Percentiles rank a stretch among this genome's conserved stretches.
Conservation (phyloP, 2,888 invertebrate species). For the Alloscopus bannaensis region DNA sequence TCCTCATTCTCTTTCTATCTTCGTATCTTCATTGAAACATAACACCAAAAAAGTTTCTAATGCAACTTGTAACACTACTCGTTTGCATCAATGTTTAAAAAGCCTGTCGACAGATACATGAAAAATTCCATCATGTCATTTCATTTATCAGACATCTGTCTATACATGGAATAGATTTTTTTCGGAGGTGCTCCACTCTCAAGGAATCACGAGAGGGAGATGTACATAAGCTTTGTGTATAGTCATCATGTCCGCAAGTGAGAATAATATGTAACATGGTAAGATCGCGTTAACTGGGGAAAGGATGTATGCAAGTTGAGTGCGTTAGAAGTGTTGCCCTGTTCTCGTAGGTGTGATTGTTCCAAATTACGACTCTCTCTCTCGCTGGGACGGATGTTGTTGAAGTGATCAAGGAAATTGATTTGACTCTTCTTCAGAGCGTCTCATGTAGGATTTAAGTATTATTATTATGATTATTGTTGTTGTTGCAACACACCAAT, state of each 20-base stretch:
- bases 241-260: background rate
- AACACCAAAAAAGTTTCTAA: background rate
- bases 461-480: slow-evolving; percentile 49
- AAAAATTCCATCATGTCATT: slow-evolving; percentile 56
- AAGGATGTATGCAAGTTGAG: slow-evolving; percentile 25
- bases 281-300: slow-evolving; percentile 30
- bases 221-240: background rate
- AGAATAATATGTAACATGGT: background rate
- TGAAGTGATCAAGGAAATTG: slow-evolving; percentile 60
- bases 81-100: slow-evolving; percentile 45
- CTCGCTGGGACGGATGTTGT: slow-evolving; percentile 58
- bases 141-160: slow-evolving; percentile 53
- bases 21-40: slow-evolving; percentile 6
- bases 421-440: slow-evolving; percentile 57
- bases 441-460: slow-evolving; percentile 53
- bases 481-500: slow-evolving; percentile 15
- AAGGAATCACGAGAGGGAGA: background rate
- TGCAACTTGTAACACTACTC: slow-evolving; percentile 31
- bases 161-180: slow-evolving; percentile 27
- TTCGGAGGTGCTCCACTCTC: background rate
- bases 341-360: slow-evolving; percentile 46
- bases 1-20: background rate
- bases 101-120: slow-evolving; percentile 46
- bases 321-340: slow-evolving; percentile 2
- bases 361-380: slow-evolving; percentile 52